phyloP scores from a whole-genome alignment of 1,140 invertebrate genomes.

The Hormaphis cornu region DNA sequence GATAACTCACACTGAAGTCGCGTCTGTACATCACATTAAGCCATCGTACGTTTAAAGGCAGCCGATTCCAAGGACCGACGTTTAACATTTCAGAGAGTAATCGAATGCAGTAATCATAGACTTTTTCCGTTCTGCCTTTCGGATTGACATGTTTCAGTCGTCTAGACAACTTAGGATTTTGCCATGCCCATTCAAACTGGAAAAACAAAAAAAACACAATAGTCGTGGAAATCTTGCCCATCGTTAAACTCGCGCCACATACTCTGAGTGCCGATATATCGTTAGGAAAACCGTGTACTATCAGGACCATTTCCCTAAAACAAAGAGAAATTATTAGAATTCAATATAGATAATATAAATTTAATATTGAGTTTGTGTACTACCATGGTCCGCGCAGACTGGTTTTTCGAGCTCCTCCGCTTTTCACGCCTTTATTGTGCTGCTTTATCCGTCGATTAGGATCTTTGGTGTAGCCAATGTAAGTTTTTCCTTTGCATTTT shows the following conservation, averaged over 20 bases:
- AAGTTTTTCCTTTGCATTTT: constrained; percentile 73
- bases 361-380: constrained; percentile 33
- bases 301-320: constrained; percentile 84
- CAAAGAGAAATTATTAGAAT: constrained; percentile 35
- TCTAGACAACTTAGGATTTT: constrained; percentile 76
- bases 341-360: not conserved
- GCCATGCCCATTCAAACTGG: constrained; percentile 98
- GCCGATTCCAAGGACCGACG: constrained; percentile 74
- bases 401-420: constrained; percentile 83
- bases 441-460: constrained; percentile 83
- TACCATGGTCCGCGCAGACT: constrained; percentile 87
- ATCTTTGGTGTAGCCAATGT: constrained; percentile 91
- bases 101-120: constrained; percentile 63
- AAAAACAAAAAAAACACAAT: constrained; percentile 22
- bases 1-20: constrained; percentile 50
- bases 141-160: constrained; percentile 59
- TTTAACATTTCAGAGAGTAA: constrained; percentile 75
- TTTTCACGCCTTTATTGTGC: constrained; percentile 79
- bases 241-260: constrained; percentile 39
- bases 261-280: constrained; percentile 80
- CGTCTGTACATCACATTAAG: constrained; percentile 58
- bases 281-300: constrained; percentile 92
- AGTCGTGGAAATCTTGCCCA: not conserved
- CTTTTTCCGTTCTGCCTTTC: constrained; percentile 59
- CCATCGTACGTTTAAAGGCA: constrained; percentile 81